Evolutionary conservation across 2,888 invertebrate species (phyloP), one percentile per base, ranked within the genome.

Genomic region (Oeneis ivallda): DNA sequence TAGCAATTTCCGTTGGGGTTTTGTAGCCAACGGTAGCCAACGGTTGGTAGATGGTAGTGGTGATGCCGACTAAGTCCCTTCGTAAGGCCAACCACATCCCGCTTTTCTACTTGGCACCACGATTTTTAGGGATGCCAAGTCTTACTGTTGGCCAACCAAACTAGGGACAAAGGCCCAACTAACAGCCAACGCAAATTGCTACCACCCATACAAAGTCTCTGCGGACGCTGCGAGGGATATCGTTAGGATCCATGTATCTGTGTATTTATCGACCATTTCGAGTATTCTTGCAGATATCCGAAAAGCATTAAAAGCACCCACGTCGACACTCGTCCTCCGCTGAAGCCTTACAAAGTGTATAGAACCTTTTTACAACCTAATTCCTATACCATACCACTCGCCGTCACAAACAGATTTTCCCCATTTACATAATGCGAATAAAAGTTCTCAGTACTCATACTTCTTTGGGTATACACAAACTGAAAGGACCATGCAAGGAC

Each of bases 361-460:
- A 45, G 58, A 41, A 39, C 61, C 64, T 60, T 65, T 65, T 65
- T 65, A 59, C 64, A 65, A 37, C 64, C 59, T 60, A 59, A 64
- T 59, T 59, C 52, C 53, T 17, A 52, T 37, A 53, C 17, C 59
- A 52, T 37, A 53, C 17, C 59, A 34, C 49, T 59, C 47, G 57
- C 61, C 64, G 59, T 60, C 45, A 64, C 32, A 32, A 53, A 60
- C 62, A 68, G 69, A 63, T 70, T 73, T 73, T 59, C 64, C 72
- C 49, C 49, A 52, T 61, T 61, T 61, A 61, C 61, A 61, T 61
- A 61, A 52, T 41, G 5, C 26, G 26, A 26, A 5, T 26, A 61
- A 52, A 19, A 60, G 32, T 19, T 13, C 11, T 39, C 11, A 32
- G 58, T 45, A 9, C 45, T 58, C 6, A 32, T 9, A 1, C 7